Percentiles rank a stretch among this genome's conserved stretches.
phyloP scores from a whole-genome alignment of 2,113 vertebrate species.

The Ciconia maguari region DNA sequence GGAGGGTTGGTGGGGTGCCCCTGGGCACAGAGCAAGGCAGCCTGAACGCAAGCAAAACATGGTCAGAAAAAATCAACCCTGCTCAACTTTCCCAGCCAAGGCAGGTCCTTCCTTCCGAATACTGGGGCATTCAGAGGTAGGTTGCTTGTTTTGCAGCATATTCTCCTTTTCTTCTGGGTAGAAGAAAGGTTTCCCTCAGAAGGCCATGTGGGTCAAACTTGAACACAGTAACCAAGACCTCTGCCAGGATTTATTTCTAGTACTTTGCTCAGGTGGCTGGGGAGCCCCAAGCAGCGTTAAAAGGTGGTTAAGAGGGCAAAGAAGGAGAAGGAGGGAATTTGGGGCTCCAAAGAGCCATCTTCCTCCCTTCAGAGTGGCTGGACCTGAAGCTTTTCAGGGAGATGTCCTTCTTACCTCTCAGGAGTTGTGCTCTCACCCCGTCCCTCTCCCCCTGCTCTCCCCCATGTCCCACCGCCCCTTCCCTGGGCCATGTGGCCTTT shows the following conservation, averaged over 20 bases:
- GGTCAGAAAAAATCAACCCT: background rate
- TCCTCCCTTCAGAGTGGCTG: background rate
- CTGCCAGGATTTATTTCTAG: background rate
- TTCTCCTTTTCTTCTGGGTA: background rate
- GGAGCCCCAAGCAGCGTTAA: background rate
- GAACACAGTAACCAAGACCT: background rate
- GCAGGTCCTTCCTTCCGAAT: background rate
- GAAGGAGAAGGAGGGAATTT: background rate
- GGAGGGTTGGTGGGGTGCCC: background rate
- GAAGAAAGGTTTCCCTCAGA: background rate
- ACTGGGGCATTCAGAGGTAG: fast-evolving
- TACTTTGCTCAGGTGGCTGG: background rate
- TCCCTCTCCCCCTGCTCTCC: background rate
- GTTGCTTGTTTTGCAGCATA: background rate
- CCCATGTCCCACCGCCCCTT: background rate
- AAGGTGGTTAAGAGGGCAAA: background rate
- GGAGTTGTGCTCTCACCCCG: background rate
- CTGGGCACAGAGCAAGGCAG: background rate
- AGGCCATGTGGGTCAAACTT: background rate
- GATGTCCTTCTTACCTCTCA: background rate
- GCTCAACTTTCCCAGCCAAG: background rate
- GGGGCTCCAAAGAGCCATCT: background rate
- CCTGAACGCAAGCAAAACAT: background rate
- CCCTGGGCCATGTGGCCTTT: background rate
- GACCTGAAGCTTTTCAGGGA: background rate